Evolutionary conservation across 2,113 vertebrate species (phyloP).

Genomic region (Myrmecobius fasciatus): DNA sequence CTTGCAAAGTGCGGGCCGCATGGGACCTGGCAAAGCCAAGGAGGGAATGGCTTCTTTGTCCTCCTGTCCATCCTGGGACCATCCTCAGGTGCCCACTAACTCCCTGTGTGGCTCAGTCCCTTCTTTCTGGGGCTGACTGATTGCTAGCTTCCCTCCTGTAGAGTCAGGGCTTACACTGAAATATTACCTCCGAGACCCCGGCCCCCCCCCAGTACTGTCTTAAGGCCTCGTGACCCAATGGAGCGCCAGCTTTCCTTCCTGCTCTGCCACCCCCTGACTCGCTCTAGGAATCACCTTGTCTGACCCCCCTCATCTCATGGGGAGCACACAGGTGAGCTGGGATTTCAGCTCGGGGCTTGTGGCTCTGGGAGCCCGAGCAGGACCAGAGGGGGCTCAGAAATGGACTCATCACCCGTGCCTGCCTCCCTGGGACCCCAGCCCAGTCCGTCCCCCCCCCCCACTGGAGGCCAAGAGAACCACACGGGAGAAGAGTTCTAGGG

Average conservation of each 20-base stretch:
- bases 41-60: background rate
- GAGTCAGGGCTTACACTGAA: background rate
- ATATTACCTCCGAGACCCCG: background rate
- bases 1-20: no score
- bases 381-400: background rate
- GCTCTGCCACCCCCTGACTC: background rate
- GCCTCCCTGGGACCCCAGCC: no score
- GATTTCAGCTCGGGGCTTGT: background rate
- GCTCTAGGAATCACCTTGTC: background rate
- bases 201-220: no score
- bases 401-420: no score
- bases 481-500: background rate
- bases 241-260: background rate
- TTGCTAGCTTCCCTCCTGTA: background rate
- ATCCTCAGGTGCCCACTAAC: background rate
- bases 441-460: background rate
- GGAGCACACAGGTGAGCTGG: background rate
- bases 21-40: no score
- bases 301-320: no score
- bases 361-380: background rate
- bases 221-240: background rate
- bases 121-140: background rate
- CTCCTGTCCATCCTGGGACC: no score
- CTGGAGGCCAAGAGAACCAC: background rate
- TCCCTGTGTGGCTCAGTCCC: slow-evolving; percentile 2